Evolutionary conservation across 2,888 invertebrate genomes (phyloP).

Genomic region (Trichopria drosophilae): DNA sequence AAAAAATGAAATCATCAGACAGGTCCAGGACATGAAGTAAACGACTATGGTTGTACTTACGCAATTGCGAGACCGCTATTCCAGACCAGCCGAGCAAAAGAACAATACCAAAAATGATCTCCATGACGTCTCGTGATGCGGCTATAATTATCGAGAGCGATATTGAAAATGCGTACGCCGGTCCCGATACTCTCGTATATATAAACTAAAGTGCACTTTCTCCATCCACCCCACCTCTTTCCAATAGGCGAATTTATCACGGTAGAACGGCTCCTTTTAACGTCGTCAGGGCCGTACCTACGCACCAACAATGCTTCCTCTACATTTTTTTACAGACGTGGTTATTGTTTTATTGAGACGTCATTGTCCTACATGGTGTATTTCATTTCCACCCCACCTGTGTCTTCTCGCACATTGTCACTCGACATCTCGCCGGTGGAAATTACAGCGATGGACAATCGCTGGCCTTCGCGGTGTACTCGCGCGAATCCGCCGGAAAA

Average conservation of each 20-base stretch:
- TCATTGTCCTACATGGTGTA: conserved; percentile 10
- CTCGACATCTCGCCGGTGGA: too few species aligned
- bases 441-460: too few species aligned
- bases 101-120: conserved; percentile 23
- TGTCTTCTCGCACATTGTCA: too few species aligned
- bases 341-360: not conserved
- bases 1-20: too few species aligned
- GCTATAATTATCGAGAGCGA: conserved; percentile 39
- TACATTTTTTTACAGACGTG: not conserved
- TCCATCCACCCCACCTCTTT: conserved; percentile 48
- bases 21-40: too few species aligned
- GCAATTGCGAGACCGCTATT: conserved; percentile 37
- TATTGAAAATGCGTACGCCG: conserved; percentile 53
- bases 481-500: too few species aligned
- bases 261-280: conserved; percentile 53
- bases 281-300: conserved; percentile 54
- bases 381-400: not conserved
- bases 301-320: conserved; percentile 3
- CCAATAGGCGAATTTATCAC: conserved; percentile 51
- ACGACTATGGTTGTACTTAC: too few species aligned
- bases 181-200: conserved; percentile 49
- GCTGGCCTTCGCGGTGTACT: too few species aligned
- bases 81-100: conserved; percentile 31
- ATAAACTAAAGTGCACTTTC: conserved; percentile 57
- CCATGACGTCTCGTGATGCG: too few species aligned